Evolutionary conservation across 2,888 invertebrate genomes (phyloP).

Genomic region (Eugnorisma glareosa): DNA sequence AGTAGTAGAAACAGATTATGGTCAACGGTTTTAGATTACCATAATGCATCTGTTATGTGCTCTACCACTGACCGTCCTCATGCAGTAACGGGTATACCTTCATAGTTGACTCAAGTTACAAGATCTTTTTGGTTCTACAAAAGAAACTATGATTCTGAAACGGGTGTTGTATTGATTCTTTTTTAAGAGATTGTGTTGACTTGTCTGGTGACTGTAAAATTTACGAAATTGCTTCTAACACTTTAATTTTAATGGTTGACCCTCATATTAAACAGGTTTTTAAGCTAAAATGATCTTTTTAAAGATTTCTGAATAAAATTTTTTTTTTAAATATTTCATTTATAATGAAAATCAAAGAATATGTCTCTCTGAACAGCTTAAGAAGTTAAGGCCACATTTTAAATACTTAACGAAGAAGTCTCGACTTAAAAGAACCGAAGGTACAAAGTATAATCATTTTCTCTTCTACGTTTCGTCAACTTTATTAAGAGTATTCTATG

Average conservation of each 20-base stretch:
- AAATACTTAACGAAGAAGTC: conserved; percentile 11
- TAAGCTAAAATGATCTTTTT: neutral
- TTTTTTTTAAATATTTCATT: neutral
- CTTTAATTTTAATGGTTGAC: neutral
- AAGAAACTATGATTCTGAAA: neutral
- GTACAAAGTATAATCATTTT: conserved; percentile 21
- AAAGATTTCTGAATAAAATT: neutral
- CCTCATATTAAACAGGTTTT: neutral
- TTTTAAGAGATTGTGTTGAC: neutral
- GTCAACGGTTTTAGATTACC: conserved; percentile 34
- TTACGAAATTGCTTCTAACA: no score
- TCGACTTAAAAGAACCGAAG: conserved; percentile 1
- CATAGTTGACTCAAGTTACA: conserved; percentile 21
- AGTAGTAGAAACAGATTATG: conserved; percentile 11
- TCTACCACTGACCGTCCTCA: conserved; percentile 10
- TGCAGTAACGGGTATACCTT: conserved; percentile 14
- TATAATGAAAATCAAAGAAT: conserved; percentile 1
- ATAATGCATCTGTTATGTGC: conserved; percentile 41
- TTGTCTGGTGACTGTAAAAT: neutral
- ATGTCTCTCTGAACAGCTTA: neutral
- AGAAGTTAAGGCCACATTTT: neutral
- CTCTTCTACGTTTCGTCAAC: conserved; percentile 15
- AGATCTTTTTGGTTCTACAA: neutral
- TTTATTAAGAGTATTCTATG: conserved; percentile 17
- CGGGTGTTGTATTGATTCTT: neutral